phyloP scores from a whole-genome alignment of 2,113 vertebrate species.

The Crotalus viridis region DNA sequence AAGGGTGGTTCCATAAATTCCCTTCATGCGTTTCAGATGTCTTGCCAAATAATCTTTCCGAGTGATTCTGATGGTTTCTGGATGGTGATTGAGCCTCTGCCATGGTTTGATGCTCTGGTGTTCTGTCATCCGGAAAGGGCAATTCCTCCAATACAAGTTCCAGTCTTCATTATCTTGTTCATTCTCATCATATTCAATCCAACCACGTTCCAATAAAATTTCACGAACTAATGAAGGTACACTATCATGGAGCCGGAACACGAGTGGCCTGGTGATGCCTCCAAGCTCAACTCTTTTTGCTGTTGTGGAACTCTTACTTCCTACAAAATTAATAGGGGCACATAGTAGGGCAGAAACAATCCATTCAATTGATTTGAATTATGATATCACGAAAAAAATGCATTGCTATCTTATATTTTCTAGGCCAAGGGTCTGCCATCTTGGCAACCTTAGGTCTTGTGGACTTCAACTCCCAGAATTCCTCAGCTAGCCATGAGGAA shows the following conservation, averaged over 20 bases:
- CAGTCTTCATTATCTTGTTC: conserved; percentile 68
- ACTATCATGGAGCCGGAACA: conserved; percentile 71
- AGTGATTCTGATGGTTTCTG: conserved; percentile 73
- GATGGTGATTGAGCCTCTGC: conserved; percentile 83
- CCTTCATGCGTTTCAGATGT: conserved; percentile 73
- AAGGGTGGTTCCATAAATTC: conserved; percentile 62
- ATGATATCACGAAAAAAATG: not conserved
- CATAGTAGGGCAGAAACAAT: not conserved
- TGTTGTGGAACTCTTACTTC: conserved; percentile 10
- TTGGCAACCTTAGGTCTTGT: not conserved
- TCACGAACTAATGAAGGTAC: conserved; percentile 71
- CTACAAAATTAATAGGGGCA: conserved; percentile 6
- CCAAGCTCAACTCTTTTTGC: not conserved
- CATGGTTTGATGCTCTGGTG: conserved; percentile 72
- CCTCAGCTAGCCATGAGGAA: not conserved
- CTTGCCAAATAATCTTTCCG: conserved; percentile 79
- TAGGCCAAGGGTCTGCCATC: no score
- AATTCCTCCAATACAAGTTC: conserved; percentile 77
- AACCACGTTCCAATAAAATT: conserved; percentile 78
- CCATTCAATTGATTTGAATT: not conserved
- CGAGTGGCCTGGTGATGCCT: conserved; percentile 48
- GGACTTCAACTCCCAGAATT: not conserved
- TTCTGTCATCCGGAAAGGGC: conserved; percentile 67
- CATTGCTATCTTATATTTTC: not conserved
- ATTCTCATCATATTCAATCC: conserved; percentile 70